Evolutionary conservation across 2,888 invertebrate species (phyloP).

Genomic region (Rapana venosa): DNA sequence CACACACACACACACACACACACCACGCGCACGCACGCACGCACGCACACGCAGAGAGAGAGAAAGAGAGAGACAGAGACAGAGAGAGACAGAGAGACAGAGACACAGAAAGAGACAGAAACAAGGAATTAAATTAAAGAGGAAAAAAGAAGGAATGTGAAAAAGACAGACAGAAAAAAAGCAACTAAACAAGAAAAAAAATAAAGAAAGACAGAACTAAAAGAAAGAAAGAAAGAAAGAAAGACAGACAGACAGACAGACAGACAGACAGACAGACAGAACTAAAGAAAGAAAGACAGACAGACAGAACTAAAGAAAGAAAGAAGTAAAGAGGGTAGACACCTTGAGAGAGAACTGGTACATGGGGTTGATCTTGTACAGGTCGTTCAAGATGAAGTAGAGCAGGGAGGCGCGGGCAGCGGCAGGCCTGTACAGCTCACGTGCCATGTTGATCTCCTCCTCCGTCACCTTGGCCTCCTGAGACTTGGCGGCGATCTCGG

Average conservation of each 20-base stretch:
- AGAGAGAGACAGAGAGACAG: neutral
- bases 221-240: too few species aligned
- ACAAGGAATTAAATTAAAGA: neutral
- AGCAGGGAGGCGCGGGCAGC: conserved; percentile 94
- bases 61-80: too few species aligned
- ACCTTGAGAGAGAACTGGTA: conserved; percentile 98
- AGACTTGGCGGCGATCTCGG: conserved; percentile 93
- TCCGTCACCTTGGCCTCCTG: conserved; percentile 95
- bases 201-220: too few species aligned
- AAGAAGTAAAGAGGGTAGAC: neutral
- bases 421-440: conserved; percentile 94
- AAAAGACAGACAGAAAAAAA: too few species aligned
- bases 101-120: neutral
- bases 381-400: conserved; percentile 96
- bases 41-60: too few species aligned
- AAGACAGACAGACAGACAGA: too few species aligned
- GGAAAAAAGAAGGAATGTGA: neutral
- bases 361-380: conserved; percentile 96
- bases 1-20: too few species aligned
- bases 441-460: conserved; percentile 92
- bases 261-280: too few species aligned
- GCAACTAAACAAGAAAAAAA: too few species aligned
- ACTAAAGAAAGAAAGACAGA: too few species aligned
- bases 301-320: too few species aligned
- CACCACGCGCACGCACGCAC: too few species aligned